Percentiles rank a stretch among this genome's conserved stretches.
Evolutionary conservation across 2,797 vertebrate genomes (phyloP).

Genomic region (Neomorphus geoffroyi): DNA sequence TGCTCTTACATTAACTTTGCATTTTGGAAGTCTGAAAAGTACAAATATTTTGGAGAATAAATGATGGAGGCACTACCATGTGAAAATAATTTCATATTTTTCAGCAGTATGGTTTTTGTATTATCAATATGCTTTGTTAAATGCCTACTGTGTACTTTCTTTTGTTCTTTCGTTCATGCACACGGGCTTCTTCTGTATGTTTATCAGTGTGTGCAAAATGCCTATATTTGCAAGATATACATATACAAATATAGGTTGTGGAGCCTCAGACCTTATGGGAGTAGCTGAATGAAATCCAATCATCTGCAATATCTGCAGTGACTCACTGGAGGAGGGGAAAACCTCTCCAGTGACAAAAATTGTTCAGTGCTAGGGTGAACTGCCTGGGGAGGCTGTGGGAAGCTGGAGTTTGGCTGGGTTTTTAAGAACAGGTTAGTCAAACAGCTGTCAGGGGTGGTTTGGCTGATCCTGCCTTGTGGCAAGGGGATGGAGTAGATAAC

Average conservation of each 20-base stretch:
- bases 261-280: rapidly evolving
- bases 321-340: not conserved
- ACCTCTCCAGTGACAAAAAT: not conserved
- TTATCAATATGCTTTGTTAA: not conserved
- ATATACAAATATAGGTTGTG: not conserved
- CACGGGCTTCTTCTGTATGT: no score
- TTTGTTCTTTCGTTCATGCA: no score
- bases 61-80: rapidly evolving
- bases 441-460: constrained; percentile 42
- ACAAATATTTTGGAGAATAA: not conserved
- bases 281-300: not conserved
- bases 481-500: constrained; percentile 13
- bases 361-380: not conserved
- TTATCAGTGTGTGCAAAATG: no score
- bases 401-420: not conserved
- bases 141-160: no score
- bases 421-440: constrained; percentile 43
- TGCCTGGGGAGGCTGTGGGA: not conserved
- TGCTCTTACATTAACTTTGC: not conserved
- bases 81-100: not conserved
- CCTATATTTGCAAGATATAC: no score
- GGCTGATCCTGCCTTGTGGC: constrained; percentile 39
- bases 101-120: not conserved
- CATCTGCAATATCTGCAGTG: not conserved
- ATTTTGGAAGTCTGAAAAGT: not conserved